Evolutionary conservation across 23 tunicate species (phyloP), one percentile per base, ranked within the genome.

Genomic region (Ascidia mentula): DNA sequence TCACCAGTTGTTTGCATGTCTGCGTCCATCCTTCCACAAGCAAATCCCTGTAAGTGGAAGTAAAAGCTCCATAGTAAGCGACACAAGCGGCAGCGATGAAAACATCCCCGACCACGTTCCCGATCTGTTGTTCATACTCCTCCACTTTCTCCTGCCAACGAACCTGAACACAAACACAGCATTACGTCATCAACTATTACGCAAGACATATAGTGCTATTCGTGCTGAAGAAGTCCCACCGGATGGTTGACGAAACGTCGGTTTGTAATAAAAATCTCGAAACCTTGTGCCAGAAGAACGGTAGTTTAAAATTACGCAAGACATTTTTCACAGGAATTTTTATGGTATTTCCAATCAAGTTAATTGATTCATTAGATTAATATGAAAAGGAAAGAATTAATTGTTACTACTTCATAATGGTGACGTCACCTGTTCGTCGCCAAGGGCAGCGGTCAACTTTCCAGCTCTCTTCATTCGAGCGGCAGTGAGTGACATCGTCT

Each of bases 31-130:
- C 80, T 40, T 85, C 73, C n/a, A 95, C 95, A 77, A 95, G 95
- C 38, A 69, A 45, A 9, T 89, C 98, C 59, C 98, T 81, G 85
- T 95, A 95, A 2, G 90, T 85, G 15, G 95, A 89, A 17, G 98
- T 95, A 79, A 95, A 95, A 18, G 98, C 98, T 4, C 98, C 98
- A 60, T 95, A 95, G 72, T 95, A 95, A 61, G 98, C 95, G 31
- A 95, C 88, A 72, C 98, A 95, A 5, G 98, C 98, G 9, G 98
- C 98, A 0, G 98, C 98, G 60, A 95, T 89, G 76, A 95, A 89
- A 20, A 95, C 98, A 72, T 95, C 98, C 38, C 98, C 98, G 36
- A 95, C 92, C 31, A 95, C 98, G 74, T 95, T 95, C 32, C 91
- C 91, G 17, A 95, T 95, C 70, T 89, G 98, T 30, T 46, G 73